Base-by-base conservation (phyloP, 2,888 invertebrate species). In the Papilio gigon region DNA sequence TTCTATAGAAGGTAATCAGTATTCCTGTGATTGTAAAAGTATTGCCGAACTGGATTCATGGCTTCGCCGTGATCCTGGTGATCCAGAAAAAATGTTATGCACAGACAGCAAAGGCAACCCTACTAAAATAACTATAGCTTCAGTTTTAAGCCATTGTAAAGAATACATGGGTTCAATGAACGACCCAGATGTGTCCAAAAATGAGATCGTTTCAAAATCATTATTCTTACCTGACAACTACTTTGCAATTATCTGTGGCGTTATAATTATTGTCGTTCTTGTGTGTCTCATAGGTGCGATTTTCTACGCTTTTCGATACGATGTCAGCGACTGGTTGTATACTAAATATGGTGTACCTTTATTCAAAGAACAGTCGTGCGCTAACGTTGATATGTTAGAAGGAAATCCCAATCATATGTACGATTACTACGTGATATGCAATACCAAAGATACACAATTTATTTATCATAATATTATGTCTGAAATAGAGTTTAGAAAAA, bases 391-490 rank as follows among this genome's bases (percentile, higher is more conserved):
- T 76, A 94, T 95, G 58, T 93, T 95, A 68, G 93, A 95, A 70
- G 94, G 95, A 20, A 93, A 94, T 72, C 90, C 95, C 37, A 95
- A 95, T 81, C 94, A 96, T 74, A 92, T 96, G 73, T 97, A 96
- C 86, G 97, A 98, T 84, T 97, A 96, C 72, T 98, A 97, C 89
- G 94, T 98, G 85, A 95, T 97, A 78, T 97, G 97, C 89, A 96
- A 96, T 88, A 95, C 95, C 85, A 95, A 95, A 86, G 97, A 97
- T 93, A 95, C 90, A 80, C 95, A 90, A 93, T 95, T 93, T 74
- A 93, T 94, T 87, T 95, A 86, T 86, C 94, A 87, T 92, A 95
- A 91, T 89, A 95, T 92, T 78, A 96, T 90, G 93, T 94, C 85
- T 76, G 96, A 96, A 80, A 88, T 97, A 73, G 97, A 97, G 81